These are phyloP conservation scores for Oreocharis arfaki DNA, from an alignment of 2,113 vertebrate species.

Conservation along the genomic window DNA sequence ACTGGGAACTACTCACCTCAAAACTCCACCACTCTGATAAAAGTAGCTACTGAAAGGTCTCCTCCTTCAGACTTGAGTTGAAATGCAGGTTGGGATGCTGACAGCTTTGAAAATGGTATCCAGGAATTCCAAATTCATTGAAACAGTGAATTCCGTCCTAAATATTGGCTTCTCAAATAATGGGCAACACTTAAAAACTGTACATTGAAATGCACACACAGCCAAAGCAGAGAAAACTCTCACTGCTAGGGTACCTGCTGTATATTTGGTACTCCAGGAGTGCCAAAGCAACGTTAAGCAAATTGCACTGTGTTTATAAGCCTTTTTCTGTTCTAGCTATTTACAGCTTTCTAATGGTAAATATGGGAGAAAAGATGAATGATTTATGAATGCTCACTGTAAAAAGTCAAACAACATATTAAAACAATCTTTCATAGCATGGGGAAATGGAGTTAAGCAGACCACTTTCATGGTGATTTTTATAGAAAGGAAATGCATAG, in stretches of 20 bases:
- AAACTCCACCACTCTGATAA: neutral
- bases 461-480: neutral
- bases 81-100: neutral
- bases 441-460: conserved; percentile 2
- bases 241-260: neutral
- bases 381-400: conserved; percentile 1
- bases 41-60: neutral
- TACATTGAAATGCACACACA: neutral
- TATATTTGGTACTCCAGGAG: neutral
- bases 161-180: neutral
- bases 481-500: neutral
- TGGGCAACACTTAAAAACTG: neutral
- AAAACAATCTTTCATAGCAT: conserved; percentile 30
- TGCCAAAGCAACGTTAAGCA: neutral
- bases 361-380: neutral
- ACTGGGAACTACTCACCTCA: neutral
- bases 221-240: neutral
- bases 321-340: neutral
- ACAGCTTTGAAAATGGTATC: neutral
- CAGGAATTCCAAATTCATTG: neutral
- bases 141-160: neutral
- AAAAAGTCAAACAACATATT: conserved; percentile 39
- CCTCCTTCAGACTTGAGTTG: rapidly evolving
- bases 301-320: neutral
- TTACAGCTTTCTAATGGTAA: conserved; percentile 11